Evolutionary conservation across 2,113 vertebrate species (phyloP).

Genomic region (Entomyzon cyanotis): DNA sequence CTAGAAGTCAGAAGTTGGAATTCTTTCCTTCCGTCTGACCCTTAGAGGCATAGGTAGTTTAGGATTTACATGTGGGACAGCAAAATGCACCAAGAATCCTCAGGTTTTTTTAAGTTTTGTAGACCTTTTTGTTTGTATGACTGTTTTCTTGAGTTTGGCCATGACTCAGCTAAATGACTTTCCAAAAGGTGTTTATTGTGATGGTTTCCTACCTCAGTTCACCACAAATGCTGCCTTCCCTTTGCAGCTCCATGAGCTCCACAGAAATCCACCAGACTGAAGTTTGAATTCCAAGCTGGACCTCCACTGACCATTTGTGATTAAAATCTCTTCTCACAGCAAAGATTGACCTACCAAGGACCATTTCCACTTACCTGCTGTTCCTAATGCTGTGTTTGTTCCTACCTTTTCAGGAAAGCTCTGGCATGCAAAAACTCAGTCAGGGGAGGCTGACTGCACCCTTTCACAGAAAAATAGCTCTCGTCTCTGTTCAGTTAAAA

Average conservation of each 20-base stretch:
- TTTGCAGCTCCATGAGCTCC: neutral
- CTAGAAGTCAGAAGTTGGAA: neutral
- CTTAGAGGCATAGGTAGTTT: neutral
- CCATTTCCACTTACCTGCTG: neutral
- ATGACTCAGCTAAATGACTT: neutral
- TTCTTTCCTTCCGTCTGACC: neutral
- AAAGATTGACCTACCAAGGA: neutral
- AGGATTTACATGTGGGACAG: accelerated
- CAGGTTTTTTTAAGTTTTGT: neutral
- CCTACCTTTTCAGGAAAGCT: neutral
- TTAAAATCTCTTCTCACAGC: neutral
- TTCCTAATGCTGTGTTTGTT: neutral
- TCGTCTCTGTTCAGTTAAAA: neutral
- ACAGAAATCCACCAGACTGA: neutral
- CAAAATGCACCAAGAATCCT: neutral
- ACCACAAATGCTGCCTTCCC: neutral
- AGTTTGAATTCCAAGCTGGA: neutral
- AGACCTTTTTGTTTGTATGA: accelerated
- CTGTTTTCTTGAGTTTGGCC: neutral
- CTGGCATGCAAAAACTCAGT: neutral
- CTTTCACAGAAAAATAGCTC: neutral
- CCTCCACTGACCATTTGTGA: neutral
- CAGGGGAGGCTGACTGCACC: neutral
- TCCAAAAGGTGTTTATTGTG: neutral
- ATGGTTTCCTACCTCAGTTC: neutral